Base-by-base conservation (phyloP, 1,140 invertebrate species). In the Euwallacea fornicatus region DNA sequence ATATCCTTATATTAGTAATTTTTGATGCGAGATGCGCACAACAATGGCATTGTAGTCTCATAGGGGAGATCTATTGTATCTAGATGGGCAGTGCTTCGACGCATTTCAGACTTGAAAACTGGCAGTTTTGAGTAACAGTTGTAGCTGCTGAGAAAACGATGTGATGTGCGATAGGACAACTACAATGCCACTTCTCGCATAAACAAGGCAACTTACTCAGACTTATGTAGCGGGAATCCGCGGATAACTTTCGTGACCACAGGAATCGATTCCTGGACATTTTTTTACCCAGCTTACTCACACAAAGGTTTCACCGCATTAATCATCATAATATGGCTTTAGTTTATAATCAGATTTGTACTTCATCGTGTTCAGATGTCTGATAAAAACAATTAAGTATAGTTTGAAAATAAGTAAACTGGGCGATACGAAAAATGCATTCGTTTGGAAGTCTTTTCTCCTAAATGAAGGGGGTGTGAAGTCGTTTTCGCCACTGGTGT, bases 161-260 rank as follows among this genome's bases (percentile, higher is more conserved):
- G 21, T 33, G 21, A 33, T 21, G 42, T 62, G 16, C 13, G 41
- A 60, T 41, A 41, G 42, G 7, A 41, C 44, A 16, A 44, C 56
- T 61, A 73, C 66, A 73, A 71, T 64, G 66, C 69, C 69, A 72
- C 47, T 58, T 69, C 66, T 74, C 56, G 70, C 72, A 73, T 62
- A 69, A 71, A 76, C 75, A 78, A 78, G 77, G 77, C 77, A 78
- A 78, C 77, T 75, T 77, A 78, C 73, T 78, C 77, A 78, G 77
- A 78, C 77, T 78, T 78, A 77, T 76, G 75, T 77, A 76, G 74
- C 77, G 77, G 77, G 74, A 44, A 43, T 67, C 76, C 76, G 76
- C 72, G 75, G 73, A 77, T 74, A 73, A 72, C 64, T 70, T 76
- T 75, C 72, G 74, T 74, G 71, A 64, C 71, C 54, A 62, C 46